phyloP scores from a whole-genome alignment of 2,113 vertebrate species.

The Clarias macrocephalus region DNA sequence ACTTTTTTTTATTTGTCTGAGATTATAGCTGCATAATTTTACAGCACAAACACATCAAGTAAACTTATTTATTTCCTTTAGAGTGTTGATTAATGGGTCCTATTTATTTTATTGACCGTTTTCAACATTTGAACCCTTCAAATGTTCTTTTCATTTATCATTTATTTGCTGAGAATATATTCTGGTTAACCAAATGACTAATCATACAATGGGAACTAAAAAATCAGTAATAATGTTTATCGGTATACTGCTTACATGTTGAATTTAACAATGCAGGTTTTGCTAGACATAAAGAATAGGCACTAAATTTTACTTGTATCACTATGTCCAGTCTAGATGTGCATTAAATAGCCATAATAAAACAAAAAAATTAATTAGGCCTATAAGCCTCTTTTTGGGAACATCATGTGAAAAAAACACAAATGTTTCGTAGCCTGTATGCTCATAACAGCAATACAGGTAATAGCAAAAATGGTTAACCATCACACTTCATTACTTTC shows the following conservation, averaged over 20 bases:
- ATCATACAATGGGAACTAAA: neutral
- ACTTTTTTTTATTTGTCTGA: neutral
- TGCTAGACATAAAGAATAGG: neutral
- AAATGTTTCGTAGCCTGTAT: neutral
- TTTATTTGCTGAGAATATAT: neutral
- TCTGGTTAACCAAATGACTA: neutral
- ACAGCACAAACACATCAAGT: neutral
- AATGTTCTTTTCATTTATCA: neutral
- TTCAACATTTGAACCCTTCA: neutral
- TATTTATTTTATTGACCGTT: neutral
- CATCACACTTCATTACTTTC: neutral
- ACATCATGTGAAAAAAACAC: neutral
- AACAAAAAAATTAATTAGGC: neutral
- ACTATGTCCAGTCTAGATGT: neutral
- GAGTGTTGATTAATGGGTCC: neutral
- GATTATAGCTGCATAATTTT: neutral
- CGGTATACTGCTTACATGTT: neutral
- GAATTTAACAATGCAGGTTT: neutral
- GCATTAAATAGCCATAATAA: neutral
- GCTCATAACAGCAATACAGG: neutral
- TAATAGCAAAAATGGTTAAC: neutral
- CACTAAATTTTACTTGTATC: neutral
- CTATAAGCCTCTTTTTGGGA: neutral
- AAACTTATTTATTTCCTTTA: neutral
- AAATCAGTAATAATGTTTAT: neutral